Evolutionary conservation across 2,797 vertebrate genomes (phyloP).

Genomic region (Hippoglossus hippoglossus): DNA sequence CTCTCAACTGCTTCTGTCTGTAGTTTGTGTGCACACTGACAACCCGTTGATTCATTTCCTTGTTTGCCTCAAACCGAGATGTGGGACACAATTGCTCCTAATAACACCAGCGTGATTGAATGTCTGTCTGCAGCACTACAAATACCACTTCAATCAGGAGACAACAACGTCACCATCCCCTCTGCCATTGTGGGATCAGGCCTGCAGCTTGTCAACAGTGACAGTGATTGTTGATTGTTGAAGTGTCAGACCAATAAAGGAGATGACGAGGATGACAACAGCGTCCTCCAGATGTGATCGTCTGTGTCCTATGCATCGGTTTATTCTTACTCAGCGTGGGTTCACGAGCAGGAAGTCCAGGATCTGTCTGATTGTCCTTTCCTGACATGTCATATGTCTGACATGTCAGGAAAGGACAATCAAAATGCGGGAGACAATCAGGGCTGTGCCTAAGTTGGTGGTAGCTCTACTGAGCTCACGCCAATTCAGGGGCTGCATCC

Average conservation of each 20-base stretch:
- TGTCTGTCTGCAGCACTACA: slow-evolving; percentile 15
- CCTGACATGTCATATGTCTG: too few relatives aligned
- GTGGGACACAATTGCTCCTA: background rate
- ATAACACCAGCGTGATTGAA: slow-evolving; percentile 32
- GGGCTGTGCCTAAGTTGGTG: too few relatives aligned
- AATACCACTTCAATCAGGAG: slow-evolving; percentile 43
- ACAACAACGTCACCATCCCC: slow-evolving; percentile 13
- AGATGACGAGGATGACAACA: slow-evolving; percentile 11
- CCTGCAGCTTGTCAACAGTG: slow-evolving; percentile 20
- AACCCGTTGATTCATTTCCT: slow-evolving; percentile 24
- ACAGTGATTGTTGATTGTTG: slow-evolving; percentile 11
- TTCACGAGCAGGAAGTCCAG: background rate
- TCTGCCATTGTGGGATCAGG: background rate
- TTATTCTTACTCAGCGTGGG: slow-evolving; percentile 6
- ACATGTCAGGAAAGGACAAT: too few relatives aligned
- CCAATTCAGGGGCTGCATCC: too few relatives aligned
- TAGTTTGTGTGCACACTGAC: background rate
- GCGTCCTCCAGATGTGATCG: slow-evolving; percentile 22
- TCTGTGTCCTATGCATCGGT: slow-evolving; percentile 7
- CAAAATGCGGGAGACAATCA: too few relatives aligned
- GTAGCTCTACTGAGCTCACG: too few relatives aligned
- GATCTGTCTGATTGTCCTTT: background rate
- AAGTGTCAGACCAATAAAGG: slow-evolving; percentile 30
- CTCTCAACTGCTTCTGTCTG: background rate
- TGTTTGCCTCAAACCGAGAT: background rate